Conservation (phyloP, 1,140 invertebrate genomes). For the Sarcophaga bullata region DNA sequence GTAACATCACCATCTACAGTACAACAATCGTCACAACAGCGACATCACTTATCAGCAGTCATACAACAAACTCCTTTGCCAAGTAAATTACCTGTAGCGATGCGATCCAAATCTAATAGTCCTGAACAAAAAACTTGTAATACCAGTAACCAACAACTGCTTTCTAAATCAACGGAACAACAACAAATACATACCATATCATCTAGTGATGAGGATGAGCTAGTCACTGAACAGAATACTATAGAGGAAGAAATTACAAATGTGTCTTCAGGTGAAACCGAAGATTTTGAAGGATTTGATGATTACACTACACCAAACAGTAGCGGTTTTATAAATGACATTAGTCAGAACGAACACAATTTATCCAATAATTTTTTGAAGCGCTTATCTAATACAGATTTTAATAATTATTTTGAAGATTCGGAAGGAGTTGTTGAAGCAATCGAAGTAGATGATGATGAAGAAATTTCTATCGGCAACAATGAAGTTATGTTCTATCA, state of each 20-base stretch:
- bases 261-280: slow-evolving; percentile 5
- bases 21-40: neutral
- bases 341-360: neutral
- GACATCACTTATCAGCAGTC: neutral
- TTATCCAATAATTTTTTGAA: neutral
- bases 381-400: neutral
- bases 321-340: neutral
- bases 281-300: slow-evolving; percentile 25
- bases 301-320: neutral
- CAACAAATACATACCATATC: slow-evolving; percentile 28
- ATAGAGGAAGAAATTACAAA: neutral
- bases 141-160: neutral
- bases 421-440: slow-evolving; percentile 24
- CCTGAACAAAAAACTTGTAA: neutral
- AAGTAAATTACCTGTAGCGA: no score
- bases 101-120: no score
- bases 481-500: slow-evolving; percentile 1
- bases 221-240: neutral
- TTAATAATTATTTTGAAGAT: slow-evolving; percentile 6
- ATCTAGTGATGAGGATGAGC: neutral
- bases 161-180: neutral
- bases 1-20: neutral
- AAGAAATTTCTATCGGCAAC: neutral
- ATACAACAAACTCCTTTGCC: neutral
- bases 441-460: slow-evolving; percentile 31